Conservation (phyloP, 2,113 vertebrate genomes). For the Zosterops japonicus region DNA sequence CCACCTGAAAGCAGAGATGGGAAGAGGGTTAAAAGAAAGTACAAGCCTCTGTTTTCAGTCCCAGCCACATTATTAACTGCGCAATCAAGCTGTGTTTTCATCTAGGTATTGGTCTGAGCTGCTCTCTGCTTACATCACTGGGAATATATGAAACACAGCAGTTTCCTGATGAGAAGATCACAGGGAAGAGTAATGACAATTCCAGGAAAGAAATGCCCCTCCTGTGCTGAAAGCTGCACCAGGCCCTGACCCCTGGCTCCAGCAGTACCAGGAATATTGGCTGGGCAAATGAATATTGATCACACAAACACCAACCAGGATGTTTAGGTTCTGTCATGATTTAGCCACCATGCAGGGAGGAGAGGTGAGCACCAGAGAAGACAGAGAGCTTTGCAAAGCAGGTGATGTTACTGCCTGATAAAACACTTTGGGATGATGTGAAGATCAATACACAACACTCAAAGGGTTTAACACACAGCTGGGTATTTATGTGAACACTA, state of each 20-base stretch:
- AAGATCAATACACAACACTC: background rate
- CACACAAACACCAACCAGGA: background rate
- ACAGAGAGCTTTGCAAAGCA: background rate
- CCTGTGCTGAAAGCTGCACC: background rate
- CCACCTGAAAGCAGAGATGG: background rate
- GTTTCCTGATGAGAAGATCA: background rate
- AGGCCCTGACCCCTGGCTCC: background rate
- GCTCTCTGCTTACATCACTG: background rate
- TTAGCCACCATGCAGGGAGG: background rate
- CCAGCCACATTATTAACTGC: background rate
- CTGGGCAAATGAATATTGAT: background rate
- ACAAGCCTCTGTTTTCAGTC: background rate
- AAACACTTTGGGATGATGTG: background rate
- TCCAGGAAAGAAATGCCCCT: background rate
- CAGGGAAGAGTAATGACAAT: background rate
- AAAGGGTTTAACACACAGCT: background rate
- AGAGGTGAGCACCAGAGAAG: background rate
- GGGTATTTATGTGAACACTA: background rate
- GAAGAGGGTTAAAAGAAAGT: background rate
- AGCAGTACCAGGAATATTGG: background rate
- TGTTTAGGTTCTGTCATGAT: background rate
- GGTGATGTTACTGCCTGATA: background rate
- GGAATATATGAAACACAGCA: background rate
- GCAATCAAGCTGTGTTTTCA: conserved; percentile 21
- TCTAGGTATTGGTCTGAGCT: background rate